Evolutionary conservation across 2,113 vertebrate genomes (phyloP), one percentile per base, ranked within the genome.

Genomic region (Passer domesticus): DNA sequence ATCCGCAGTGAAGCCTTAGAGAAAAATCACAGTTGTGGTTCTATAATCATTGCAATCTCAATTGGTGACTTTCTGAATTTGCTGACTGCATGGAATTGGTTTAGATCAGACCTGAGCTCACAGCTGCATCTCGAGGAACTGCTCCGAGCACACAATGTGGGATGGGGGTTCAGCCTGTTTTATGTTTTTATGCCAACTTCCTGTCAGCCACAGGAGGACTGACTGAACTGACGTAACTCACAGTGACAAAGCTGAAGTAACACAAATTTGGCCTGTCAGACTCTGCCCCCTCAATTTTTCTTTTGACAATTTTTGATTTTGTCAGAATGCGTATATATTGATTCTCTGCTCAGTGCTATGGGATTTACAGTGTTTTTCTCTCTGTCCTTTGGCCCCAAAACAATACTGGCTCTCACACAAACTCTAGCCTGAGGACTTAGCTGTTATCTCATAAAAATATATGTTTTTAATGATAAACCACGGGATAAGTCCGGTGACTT

Each of bases 211-310:
- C 63, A 86, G 86, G 64, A 80, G 83, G 63, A 47, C 50, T 66
- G 68, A 55, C 59, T 92, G 60, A 59, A 80, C 23, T 67, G 79
- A 62, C 3, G 1, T 88, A 90, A 93, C 63, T 69, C 84, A 66
- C 31, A 76, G 30, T 86, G 95, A 76, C 75, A 87, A 90, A 96
- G 86, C 27, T 92, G 58, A 80, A 63, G 92, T 80, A 92, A 92
- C 72, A 63, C 67, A 90, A 83, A 80, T 94, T 83, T 81, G 47
- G 11, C 73, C 63, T 90, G 76, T 92, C 86, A 81, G 83, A 62
- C 11, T 93, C 67, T 88, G 23, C 50, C 30, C 33, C 23, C 43
- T 88, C 0, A 0, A 21, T 84, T 80, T 64, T 79, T 81, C 52
- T 67, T 87, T 56, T 41, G n/a, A 73, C 50, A 74, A 58, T 18